phyloP scores from a whole-genome alignment of 2,113 vertebrate species.

The Mustela lutreola region DNA sequence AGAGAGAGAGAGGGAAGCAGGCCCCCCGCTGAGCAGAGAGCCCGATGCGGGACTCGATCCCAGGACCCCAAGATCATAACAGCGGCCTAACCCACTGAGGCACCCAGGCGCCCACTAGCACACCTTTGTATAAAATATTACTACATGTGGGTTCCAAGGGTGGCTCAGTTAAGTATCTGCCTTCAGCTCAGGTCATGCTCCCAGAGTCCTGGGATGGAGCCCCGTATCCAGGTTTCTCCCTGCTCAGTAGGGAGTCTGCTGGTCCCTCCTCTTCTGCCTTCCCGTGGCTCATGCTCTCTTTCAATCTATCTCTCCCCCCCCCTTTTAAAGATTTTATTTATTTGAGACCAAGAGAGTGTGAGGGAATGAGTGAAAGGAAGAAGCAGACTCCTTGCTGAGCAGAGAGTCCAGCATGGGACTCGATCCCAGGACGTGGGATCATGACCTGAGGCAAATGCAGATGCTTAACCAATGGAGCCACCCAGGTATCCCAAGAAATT shows the following conservation, averaged over 20 bases:
- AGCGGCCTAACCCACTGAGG: too few species aligned
- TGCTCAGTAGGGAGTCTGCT: not conserved
- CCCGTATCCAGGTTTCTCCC: fast-evolving
- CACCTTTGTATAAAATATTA: not conserved
- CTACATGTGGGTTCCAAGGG: not conserved
- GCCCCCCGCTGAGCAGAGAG: too few species aligned
- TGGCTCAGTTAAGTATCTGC: not conserved
- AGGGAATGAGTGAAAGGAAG: not conserved
- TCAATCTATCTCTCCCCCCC: not conserved
- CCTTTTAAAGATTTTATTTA: not conserved
- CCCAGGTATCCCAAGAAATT: not conserved
- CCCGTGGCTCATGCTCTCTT: not conserved
- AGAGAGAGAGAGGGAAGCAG: too few species aligned
- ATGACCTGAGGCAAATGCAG: too few species aligned
- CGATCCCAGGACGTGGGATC: too few species aligned
- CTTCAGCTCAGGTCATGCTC: not conserved
- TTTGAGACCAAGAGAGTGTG: not conserved
- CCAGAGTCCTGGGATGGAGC: not conserved
- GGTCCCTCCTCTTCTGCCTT: not conserved
- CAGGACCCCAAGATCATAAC: too few species aligned
- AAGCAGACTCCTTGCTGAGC: too few species aligned
- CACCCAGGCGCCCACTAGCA: too few species aligned
- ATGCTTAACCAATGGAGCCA: too few species aligned
- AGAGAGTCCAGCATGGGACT: too few species aligned
- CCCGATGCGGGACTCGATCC: too few species aligned